Base-by-base conservation (phyloP, 2,797 vertebrate genomes). In the Peromyscus eremicus region DNA sequence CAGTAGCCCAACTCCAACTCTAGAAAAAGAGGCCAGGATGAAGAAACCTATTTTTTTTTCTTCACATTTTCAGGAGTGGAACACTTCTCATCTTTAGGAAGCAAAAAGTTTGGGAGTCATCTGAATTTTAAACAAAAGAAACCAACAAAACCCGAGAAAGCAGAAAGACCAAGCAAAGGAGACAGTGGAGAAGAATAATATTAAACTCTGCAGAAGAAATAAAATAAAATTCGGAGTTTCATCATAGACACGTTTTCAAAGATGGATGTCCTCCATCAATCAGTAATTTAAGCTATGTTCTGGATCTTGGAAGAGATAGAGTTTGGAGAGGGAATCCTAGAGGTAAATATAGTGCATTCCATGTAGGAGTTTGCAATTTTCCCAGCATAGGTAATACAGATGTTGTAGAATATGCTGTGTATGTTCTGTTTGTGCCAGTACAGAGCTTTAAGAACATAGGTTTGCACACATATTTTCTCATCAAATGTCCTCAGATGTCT, bases 61-160 rank as follows among this genome's bases (percentile, higher is more conserved):
- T 57, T 29, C 8, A 52, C 1, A 3, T 84, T 89, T 94, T 94
- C n/a, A 81, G 80, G 92, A 93, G 40, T 0, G 64, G 16, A 57
- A 82, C 29, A 29, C 13, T 52, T 52, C 16, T 79, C 27, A 34
- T 91, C 23, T 85, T 49, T 11, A 88, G 32, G 46, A 90, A 32
- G 75, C 21, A 85, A 76, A 62, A n/a, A 82, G 29, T n/a, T 88
- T 64, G 34, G 21, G 89, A 52, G 8, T 17, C 43, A 5, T n/a
- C 40, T 91, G 60, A 88, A 25, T 66, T 92, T 93, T 80, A 95
- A 76, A 83, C 32, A 96, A 93, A 23, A 83, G 49, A 55, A 90
- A 77, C 2, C 34, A 96, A 71, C 6, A 89, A 1, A 68, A 43
- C n/a, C 29, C 37, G 17, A 79, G 14, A 80, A 68, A 95, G 84